Evolutionary conservation across 2,113 vertebrate species (phyloP).

Genomic region (Dermatemys mawii): DNA sequence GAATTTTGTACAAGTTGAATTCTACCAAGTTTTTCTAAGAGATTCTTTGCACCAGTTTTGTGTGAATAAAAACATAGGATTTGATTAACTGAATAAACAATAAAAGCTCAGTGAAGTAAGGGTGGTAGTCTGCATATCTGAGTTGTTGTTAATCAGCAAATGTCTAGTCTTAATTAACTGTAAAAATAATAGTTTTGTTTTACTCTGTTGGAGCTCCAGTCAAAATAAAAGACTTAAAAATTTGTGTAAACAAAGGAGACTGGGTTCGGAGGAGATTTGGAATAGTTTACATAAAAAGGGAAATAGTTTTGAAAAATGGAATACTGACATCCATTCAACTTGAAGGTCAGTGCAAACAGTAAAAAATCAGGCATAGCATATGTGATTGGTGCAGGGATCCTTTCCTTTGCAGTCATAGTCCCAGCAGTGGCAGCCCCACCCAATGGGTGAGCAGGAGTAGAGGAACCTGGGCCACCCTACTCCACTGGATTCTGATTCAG

Average conservation of each 20-base stretch:
- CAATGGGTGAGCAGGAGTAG: background rate
- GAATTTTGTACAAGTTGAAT: background rate
- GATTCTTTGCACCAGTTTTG: background rate
- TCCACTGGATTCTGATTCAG: background rate
- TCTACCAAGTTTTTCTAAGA: background rate
- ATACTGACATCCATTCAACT: background rate
- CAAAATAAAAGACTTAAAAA: background rate
- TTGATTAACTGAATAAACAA: background rate
- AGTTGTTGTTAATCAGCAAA: background rate
- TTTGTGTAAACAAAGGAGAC: background rate
- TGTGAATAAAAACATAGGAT: background rate
- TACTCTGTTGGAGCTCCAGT: background rate
- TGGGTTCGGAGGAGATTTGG: background rate
- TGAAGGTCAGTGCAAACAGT: background rate
- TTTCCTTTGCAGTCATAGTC: too few species aligned
- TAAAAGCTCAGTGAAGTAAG: fast-evolving
- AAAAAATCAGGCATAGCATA: background rate
- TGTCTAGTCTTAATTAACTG: background rate
- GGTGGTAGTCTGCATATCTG: fast-evolving
- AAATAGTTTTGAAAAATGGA: background rate
- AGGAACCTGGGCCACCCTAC: background rate
- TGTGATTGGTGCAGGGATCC: too few species aligned
- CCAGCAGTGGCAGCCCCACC: too few species aligned
- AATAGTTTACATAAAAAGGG: background rate
- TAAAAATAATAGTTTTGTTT: background rate